These are phyloP conservation scores for Azemiops feae DNA, from an alignment of 2,113 vertebrate genomes.

Conservation along the genomic window DNA sequence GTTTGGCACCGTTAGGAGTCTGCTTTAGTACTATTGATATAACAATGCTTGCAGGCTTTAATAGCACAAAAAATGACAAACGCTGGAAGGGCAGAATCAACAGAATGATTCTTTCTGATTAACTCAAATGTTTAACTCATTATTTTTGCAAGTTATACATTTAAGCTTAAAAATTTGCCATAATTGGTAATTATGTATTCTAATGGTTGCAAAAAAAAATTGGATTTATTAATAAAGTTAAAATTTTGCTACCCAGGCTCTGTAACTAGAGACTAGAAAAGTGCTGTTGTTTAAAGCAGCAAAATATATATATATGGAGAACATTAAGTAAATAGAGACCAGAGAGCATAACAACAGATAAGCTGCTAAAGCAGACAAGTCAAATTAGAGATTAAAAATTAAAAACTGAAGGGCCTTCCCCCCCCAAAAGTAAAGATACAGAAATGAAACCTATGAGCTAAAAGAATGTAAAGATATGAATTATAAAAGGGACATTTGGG, in stretches of 20 bases:
- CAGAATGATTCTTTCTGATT: not conserved
- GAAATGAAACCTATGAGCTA: not conserved
- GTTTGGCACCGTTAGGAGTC: conserved; percentile 15
- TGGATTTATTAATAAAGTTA: not conserved
- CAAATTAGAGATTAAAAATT: not conserved
- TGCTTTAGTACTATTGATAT: not conserved
- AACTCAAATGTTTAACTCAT: not conserved
- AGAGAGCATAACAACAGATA: not conserved
- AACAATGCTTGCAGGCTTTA: not conserved
- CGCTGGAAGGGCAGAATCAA: not conserved
- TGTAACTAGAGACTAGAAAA: not conserved
- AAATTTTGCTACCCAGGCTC: not conserved
- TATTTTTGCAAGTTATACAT: not conserved
- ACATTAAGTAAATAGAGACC: not conserved
- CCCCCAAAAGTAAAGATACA: not conserved
- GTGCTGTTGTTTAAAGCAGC: not conserved
- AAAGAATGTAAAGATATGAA: not conserved
- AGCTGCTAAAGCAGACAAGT: not conserved
- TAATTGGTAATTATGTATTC: not conserved
- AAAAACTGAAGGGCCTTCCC: not conserved
- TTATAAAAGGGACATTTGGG: not conserved
- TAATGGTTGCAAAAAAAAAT: not conserved
- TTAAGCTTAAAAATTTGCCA: not conserved
- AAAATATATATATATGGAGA: not conserved
- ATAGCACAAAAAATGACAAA: fast-evolving